A percentile compares a stretch with the other conserved stretches of the same genome.
Evolutionary conservation across 2,113 vertebrate genomes (phyloP).

Genomic region (Spilogale gracilis): DNA sequence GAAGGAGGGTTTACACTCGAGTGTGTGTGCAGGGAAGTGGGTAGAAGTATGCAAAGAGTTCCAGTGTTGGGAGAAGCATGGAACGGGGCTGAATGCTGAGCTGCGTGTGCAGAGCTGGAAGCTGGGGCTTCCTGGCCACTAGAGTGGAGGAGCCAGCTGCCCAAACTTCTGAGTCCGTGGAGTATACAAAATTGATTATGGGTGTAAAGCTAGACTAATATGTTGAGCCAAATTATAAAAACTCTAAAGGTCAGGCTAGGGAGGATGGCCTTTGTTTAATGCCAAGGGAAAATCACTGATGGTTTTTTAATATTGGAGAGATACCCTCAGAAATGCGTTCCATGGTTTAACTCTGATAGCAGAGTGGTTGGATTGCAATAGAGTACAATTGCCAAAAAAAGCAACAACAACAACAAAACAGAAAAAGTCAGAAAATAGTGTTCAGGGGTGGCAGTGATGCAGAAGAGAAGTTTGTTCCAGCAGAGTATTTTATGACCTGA

Average conservation of each 20-base stretch:
- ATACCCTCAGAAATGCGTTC: conserved; percentile 7
- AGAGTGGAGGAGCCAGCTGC: neutral
- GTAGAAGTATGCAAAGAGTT: neutral
- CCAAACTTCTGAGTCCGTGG: neutral
- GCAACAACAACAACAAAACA: neutral
- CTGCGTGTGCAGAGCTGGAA: neutral
- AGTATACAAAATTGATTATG: neutral
- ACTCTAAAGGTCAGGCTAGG: neutral
- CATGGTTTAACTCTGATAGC: neutral
- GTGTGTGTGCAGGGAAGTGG: too few species aligned
- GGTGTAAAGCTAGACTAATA: neutral
- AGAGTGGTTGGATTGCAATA: neutral
- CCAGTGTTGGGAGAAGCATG: neutral
- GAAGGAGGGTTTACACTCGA: neutral
- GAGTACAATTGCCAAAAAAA: neutral
- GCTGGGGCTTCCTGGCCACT: neutral
- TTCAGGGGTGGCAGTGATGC: neutral
- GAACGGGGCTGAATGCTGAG: neutral
- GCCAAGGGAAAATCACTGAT: neutral
- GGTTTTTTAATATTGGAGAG: neutral
- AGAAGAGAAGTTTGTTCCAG: neutral
- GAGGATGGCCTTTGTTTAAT: neutral
- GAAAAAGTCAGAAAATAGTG: neutral
- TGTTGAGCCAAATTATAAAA: conserved; percentile 17
- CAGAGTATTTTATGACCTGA: neutral